Evolutionary conservation across 37 sponge, comb jelly and placozoan genomes (phyloP), one percentile per base, ranked within the genome.

Genomic region (Diacarnus erythraeanus): DNA sequence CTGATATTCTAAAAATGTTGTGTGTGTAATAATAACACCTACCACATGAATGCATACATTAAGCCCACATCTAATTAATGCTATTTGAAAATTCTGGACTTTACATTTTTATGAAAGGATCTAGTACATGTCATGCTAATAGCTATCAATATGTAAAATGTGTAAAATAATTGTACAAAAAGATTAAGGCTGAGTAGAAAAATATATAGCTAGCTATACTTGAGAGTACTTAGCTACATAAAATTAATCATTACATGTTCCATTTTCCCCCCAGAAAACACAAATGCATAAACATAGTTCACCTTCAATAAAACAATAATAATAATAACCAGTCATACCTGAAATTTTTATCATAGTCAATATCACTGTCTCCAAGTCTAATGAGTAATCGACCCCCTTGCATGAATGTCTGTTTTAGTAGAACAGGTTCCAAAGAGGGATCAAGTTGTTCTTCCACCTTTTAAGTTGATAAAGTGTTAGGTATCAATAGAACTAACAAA

Each of bases 311-410:
- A n/a, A n/a, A n/a, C n/a, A n/a, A n/a, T n/a, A n/a, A n/a, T n/a
- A n/a, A n/a, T n/a, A n/a, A n/a, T n/a, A n/a, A n/a, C n/a, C 20
- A 31, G 22, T 22, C 57, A 9, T 34, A 90, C 91, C 86, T 85
- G 91, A 99, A 99, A 72, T 99, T 96, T 79, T 94, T 96, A 76
- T 99, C 97, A 75, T 99, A 99, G 72, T 96, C 97, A 33, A 99
- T 92, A 63, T 96, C 99, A 77, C 93, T 90, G 83, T 99, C 99
- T 57, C 99, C 99, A 36, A 99, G 89, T 39, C 93, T 87, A 64
- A 99, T 99, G 6, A 96, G 91, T 26, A 94, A 70, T 43, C 97
- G 83, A 0, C 99, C 99, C 38, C 93, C 94, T 69, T 97, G 97
- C 58, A 90, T 89, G 74, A 99, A 99, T 29, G 95, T 99, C 75